Conservation (phyloP, 37 sponge, comb jelly and placozoan species). For the Theonella swinhoei region DNA sequence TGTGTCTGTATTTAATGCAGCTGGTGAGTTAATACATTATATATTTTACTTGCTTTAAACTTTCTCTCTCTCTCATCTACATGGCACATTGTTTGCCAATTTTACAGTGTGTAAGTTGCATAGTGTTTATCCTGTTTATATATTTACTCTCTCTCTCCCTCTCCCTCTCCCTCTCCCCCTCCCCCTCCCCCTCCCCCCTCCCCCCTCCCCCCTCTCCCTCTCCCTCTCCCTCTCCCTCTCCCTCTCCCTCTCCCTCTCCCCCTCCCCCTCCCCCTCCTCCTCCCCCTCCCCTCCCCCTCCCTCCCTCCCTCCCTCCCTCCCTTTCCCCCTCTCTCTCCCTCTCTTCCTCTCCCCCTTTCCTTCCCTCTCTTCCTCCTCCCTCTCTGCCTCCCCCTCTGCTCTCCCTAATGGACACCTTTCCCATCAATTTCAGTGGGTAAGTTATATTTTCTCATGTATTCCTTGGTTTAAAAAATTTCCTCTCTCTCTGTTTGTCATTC, state of each 20-base stretch:
- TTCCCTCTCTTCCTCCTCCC: background rate
- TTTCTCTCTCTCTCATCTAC: too few relatives aligned
- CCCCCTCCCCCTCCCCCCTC: background rate
- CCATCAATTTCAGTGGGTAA: background rate
- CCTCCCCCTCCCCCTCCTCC: background rate
- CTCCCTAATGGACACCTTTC: background rate
- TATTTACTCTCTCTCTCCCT: background rate
- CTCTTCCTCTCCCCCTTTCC: background rate
- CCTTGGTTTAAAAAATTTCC: too few relatives aligned
- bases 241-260: background rate
- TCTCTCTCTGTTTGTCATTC: too few relatives aligned
- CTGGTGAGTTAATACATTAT: too few relatives aligned
- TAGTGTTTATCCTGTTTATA: background rate
- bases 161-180: background rate
- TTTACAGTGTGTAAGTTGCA: conserved; percentile 95
- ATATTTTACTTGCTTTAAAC: too few relatives aligned
- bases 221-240: background rate
- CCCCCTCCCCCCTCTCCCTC: background rate
- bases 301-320: background rate
- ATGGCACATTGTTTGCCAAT: conserved; percentile 69
- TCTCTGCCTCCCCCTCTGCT: background rate
- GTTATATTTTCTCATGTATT: background rate
- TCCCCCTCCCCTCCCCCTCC: background rate
- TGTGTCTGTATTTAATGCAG: too few relatives aligned
- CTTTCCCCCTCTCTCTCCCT: background rate